A percentile compares a stretch with the other conserved stretches of the same genome.
phyloP scores from a whole-genome alignment of 2,113 vertebrate genomes.

The Craseonycteris thonglongyai region DNA sequence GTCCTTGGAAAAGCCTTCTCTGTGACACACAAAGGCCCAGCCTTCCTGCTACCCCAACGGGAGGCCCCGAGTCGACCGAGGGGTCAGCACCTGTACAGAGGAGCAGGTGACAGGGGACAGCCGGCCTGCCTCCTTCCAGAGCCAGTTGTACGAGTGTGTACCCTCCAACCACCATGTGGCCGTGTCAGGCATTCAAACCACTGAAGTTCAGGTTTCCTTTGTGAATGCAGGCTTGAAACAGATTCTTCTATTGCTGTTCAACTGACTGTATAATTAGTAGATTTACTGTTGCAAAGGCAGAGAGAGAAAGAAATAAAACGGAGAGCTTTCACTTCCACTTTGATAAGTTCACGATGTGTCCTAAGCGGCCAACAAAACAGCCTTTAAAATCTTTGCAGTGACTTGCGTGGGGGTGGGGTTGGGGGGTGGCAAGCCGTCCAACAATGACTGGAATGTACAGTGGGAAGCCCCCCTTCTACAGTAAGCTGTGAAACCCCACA shows the following conservation, averaged over 20 bases:
- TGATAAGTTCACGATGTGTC: conserved; percentile 80
- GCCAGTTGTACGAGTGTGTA: conserved; percentile 79
- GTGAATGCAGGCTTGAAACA: conserved; percentile 89
- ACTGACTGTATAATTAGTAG: conserved; percentile 96
- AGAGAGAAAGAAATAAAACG: conserved; percentile 59
- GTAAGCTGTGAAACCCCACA: conserved; percentile 67
- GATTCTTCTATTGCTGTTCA: conserved; percentile 94
- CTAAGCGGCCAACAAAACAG: conserved; percentile 80
- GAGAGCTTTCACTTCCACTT: conserved; percentile 78
- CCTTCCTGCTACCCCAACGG: conserved; percentile 75
- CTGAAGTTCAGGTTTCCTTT: conserved; percentile 88
- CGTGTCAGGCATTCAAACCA: conserved; percentile 85
- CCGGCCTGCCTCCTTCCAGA: conserved; percentile 73
- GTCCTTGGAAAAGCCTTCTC: conserved; percentile 79
- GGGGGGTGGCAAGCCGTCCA: conserved; percentile 63
- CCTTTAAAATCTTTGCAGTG: conserved; percentile 79
- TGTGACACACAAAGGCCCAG: conserved; percentile 82
- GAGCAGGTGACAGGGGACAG: conserved; percentile 88
- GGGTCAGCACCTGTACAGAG: conserved; percentile 86
- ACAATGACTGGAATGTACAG: conserved; percentile 73
- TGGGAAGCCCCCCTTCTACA: conserved; percentile 59
- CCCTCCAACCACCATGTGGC: conserved; percentile 76
- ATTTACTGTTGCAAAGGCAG: conserved; percentile 88
- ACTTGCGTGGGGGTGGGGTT: conserved; percentile 69
- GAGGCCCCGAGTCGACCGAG: conserved; percentile 73